Base-by-base conservation (phyloP, 1,140 invertebrate species). In the Trissolcus basalis region DNA sequence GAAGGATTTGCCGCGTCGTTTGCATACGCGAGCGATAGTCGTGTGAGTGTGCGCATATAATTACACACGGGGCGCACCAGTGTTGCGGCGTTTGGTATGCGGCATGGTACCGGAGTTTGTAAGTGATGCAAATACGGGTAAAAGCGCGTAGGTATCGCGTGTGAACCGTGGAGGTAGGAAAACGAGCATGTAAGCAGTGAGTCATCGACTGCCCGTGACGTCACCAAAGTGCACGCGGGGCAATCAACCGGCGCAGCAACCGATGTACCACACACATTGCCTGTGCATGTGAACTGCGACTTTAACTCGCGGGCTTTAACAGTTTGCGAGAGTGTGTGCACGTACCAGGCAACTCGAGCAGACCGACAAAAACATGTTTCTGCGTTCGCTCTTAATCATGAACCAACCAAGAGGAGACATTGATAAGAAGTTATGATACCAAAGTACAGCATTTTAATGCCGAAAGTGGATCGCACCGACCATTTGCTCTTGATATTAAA, bases 171-270 rank as follows among this genome's bases (percentile, higher is more conserved):
- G 60, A 59, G 61, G 41, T 73, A 72, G 58, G 69, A 49, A 49
- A 53, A 59, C 54, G 61, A 60, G 55, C 65, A 56, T 64, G 45
- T 61, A 61, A 56, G 70, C 41, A 53, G 60, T 73, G 70, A 73
- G 61, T 73, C 70, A 73, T 65, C 61, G 54, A 16, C 44, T 49
- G 61, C 51, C 4, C 45, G 54, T 73, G 61, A 73, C 61, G 70
- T 67, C 70, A 73, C 35, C 44, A 56, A 65, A 67, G 70, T 74
- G 53, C 71, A 53, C 64, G 63, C 36, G 71, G 71, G 63, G 63
- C 71, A 75, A 75, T 75, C 71, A 68, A 75, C 71, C 71, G 58
- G 63, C 64, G 58, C 63, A 47, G 32, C 64, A 47, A 73, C 54
- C 60, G 48, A 15, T 39, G 45, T 63, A 51, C 69, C 60, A 59